Evolutionary conservation across 2,113 vertebrate species (phyloP).

Genomic region (Labrus mixtus): DNA sequence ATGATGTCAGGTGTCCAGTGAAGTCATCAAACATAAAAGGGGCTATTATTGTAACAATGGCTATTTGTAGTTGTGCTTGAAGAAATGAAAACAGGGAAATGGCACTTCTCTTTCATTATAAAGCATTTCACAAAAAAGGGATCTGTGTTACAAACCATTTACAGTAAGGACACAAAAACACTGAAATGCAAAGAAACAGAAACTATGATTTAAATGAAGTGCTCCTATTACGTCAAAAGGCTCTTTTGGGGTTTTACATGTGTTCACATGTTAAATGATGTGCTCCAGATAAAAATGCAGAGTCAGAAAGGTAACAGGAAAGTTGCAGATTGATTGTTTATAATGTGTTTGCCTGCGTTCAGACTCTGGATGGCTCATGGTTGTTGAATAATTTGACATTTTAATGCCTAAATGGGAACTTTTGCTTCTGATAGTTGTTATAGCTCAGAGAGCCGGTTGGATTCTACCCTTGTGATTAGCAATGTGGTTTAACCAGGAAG

Average conservation of each 20-base stretch:
- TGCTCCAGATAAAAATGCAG: too few species aligned
- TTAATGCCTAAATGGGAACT: too few species aligned
- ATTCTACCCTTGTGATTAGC: too few species aligned
- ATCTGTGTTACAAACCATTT: slow-evolving; percentile 48
- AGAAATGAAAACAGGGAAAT: slow-evolving; percentile 64
- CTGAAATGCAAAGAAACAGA: neutral
- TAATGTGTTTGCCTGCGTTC: too few species aligned
- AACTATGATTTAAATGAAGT: slow-evolving; percentile 16
- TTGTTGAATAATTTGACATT: too few species aligned
- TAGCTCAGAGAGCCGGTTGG: too few species aligned
- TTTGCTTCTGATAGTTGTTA: too few species aligned
- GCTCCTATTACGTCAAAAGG: neutral
- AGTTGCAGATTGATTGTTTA: too few species aligned
- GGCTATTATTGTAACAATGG: neutral
- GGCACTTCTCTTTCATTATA: slow-evolving; percentile 51
- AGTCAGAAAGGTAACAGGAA: too few species aligned
- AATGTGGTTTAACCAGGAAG: too few species aligned
- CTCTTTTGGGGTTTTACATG: neutral
- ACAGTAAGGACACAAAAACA: slow-evolving; percentile 48
- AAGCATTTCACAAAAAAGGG: slow-evolving; percentile 64
- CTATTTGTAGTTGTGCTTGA: neutral
- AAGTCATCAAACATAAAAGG: slow-evolving; percentile 15
- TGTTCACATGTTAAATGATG: too few species aligned
- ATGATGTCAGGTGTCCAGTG: neutral
- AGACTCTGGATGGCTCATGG: too few species aligned